Conservation (phyloP, 2,113 vertebrate species). For the Geococcyx californianus region DNA sequence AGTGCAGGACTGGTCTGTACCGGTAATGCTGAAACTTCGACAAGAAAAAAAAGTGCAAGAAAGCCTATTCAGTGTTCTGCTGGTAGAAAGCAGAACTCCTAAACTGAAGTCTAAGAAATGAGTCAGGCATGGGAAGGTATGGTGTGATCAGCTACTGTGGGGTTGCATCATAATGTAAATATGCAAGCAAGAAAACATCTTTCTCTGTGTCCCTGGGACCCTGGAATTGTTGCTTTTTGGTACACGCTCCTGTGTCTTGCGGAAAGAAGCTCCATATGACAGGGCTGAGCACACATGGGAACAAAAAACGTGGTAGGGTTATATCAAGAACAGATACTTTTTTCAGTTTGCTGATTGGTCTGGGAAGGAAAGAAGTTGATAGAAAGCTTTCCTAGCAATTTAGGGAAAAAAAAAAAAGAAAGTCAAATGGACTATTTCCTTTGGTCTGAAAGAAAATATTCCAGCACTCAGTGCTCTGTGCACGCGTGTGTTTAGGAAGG, state of each 20-base stretch:
- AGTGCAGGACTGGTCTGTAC: not conserved
- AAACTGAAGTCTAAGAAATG: not conserved
- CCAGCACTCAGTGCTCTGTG: not conserved
- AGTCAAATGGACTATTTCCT: not conserved
- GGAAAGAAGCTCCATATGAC: not conserved
- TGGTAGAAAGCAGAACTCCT: not conserved
- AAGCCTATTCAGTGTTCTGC: accelerated
- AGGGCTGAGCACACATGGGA: not conserved
- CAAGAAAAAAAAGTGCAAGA: not conserved
- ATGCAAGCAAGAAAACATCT: not conserved
- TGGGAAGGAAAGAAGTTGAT: not conserved
- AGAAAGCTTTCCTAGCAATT: not conserved
- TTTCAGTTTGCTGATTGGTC: not conserved
- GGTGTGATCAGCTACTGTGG: not conserved
- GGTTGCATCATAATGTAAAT: not conserved
- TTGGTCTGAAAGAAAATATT: not conserved
- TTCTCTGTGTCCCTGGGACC: not conserved
- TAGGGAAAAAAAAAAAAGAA: not conserved
- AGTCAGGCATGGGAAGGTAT: not conserved
- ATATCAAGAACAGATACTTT: not conserved
- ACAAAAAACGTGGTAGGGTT: accelerated
- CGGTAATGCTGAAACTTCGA: accelerated
- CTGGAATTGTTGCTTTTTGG: not conserved
- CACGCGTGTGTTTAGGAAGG: not conserved
- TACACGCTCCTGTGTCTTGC: accelerated